phyloP scores from a whole-genome alignment of 2,113 vertebrate species.

The Xiphophorus maculatus region DNA sequence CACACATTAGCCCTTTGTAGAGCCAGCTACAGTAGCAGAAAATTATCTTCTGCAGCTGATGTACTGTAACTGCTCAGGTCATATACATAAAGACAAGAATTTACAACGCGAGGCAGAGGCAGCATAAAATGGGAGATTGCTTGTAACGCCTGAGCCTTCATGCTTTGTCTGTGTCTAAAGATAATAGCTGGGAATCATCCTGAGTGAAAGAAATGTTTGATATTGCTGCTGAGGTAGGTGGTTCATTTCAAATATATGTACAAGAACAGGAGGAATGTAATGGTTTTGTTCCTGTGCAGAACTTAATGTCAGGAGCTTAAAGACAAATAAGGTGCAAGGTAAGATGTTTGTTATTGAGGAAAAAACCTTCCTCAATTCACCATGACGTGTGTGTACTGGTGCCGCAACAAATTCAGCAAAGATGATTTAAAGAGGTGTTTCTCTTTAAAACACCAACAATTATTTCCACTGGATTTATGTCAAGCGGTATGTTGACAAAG shows the following conservation, averaged over 20 bases:
- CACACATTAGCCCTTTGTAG: conserved; percentile 56
- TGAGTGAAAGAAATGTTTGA: conserved; percentile 47
- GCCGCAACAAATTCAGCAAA: neutral
- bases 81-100: conserved; percentile 47
- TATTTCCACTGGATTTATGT: neutral
- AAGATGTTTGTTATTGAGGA: neutral
- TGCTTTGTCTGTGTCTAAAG: conserved; percentile 31
- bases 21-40: conserved; percentile 57
- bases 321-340: neutral
- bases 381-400: neutral
- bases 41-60: conserved; percentile 66
- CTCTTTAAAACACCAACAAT: neutral
- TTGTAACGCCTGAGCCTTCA: conserved; percentile 47
- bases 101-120: conserved; percentile 34
- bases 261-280: neutral
- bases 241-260: neutral
- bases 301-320: neutral
- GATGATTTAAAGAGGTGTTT: neutral
- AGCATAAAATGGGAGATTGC: conserved; percentile 54
- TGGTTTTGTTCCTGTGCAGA: neutral
- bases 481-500: neutral
- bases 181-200: conserved; percentile 35
- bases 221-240: conserved; percentile 12
- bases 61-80: conserved; percentile 54
- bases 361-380: neutral